These are phyloP conservation scores for Tautogolabrus adspersus DNA, from an alignment of 2,113 vertebrate genomes.

Conservation along the genomic window DNA sequence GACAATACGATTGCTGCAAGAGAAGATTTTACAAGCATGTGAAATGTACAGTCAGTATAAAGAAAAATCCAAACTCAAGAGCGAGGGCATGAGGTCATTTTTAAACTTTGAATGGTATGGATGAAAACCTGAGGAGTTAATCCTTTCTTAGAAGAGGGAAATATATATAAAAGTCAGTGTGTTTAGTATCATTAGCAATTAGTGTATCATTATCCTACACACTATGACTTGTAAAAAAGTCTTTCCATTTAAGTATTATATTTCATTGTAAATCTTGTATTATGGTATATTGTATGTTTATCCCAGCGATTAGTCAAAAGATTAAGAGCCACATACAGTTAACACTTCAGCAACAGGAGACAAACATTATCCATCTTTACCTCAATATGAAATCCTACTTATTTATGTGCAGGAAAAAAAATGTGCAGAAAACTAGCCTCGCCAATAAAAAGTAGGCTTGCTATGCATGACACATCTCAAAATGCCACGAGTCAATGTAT, in stretches of 20 bases:
- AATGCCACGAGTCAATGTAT: constrained; percentile 46
- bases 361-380: not conserved
- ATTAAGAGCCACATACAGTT: not conserved
- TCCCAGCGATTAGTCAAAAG: not conserved
- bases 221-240: not conserved
- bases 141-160: not conserved
- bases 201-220: not conserved
- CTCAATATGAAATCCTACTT: not conserved
- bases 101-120: not conserved
- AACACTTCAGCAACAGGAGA: not conserved
- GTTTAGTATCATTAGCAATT: not conserved
- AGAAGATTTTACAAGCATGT: constrained; percentile 7
- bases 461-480: constrained; percentile 42
- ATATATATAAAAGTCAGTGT: not conserved
- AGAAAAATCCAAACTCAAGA: not conserved
- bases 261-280: too few relatives aligned
- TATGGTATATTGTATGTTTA: too few relatives aligned
- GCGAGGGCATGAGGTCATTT: not conserved
- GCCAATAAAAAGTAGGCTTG: constrained; percentile 19
- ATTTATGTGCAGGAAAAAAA: not conserved
- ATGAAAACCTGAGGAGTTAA: constrained; percentile 11
- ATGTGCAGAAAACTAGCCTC: not conserved
- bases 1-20: not conserved
- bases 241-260: constrained; percentile 1
- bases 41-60: not conserved